Conservation (phyloP, 2,797 vertebrate species). For the Discoglossus pictus region DNA sequence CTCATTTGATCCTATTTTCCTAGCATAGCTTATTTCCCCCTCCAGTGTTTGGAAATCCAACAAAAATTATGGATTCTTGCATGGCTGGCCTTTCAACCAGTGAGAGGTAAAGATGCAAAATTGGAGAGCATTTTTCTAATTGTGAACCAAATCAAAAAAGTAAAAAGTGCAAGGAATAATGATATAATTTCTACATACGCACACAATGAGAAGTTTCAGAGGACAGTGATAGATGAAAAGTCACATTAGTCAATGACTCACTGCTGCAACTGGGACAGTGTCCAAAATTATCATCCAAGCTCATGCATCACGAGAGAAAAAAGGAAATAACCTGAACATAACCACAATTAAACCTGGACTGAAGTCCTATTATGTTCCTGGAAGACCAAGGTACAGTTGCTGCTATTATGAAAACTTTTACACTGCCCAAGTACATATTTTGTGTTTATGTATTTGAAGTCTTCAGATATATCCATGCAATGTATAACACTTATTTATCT, state of each 20-base stretch:
- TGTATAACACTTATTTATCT: too few relatives aligned
- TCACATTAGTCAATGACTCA: slow-evolving; percentile 65
- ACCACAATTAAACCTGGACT: slow-evolving; percentile 15
- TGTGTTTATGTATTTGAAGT: too few relatives aligned
- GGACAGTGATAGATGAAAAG: slow-evolving; percentile 66
- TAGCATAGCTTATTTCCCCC: too few relatives aligned
- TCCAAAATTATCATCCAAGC: slow-evolving; percentile 59
- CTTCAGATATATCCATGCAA: too few relatives aligned
- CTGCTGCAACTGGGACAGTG: slow-evolving; percentile 56
- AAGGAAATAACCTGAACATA: slow-evolving; percentile 56
- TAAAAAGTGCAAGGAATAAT: slow-evolving; percentile 72
- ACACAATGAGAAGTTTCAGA: slow-evolving; percentile 54
- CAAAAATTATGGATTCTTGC: too few relatives aligned
- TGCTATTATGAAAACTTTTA: too few relatives aligned
- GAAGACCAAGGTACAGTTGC: too few relatives aligned
- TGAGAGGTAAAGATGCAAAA: slow-evolving; percentile 57
- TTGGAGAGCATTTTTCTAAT: slow-evolving; percentile 63
- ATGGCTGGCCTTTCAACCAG: too few relatives aligned
- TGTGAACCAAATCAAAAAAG: slow-evolving; percentile 68
- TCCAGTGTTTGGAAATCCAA: too few relatives aligned
- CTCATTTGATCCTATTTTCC: too few relatives aligned
- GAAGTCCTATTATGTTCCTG: too few relatives aligned
- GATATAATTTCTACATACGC: slow-evolving; percentile 66
- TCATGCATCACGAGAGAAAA: slow-evolving; percentile 50
- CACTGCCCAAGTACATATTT: too few relatives aligned